These are phyloP conservation scores for Corythaeola cristata DNA, from an alignment of 2,113 vertebrate species.

Conservation along the genomic window DNA sequence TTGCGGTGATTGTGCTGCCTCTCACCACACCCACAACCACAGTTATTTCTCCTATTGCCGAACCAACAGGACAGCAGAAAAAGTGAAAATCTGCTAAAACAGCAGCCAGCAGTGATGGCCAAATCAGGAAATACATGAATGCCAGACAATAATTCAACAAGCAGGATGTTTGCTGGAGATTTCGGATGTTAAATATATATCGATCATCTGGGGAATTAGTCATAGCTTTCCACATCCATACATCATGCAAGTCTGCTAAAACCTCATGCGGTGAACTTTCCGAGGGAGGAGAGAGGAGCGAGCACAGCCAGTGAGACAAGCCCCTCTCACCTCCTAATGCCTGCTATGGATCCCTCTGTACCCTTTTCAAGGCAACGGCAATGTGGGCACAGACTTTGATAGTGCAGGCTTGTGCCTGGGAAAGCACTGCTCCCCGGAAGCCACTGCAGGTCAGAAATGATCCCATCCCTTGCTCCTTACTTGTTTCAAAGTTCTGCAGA, in stretches of 20 bases:
- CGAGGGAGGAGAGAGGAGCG: not conserved
- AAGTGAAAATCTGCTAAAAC: not conserved
- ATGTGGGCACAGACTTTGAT: not conserved
- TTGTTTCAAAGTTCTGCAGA: not conserved
- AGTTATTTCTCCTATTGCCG: not conserved
- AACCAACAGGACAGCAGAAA: not conserved
- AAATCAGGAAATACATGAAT: not conserved
- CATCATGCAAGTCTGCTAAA: not conserved
- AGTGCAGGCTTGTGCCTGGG: not conserved
- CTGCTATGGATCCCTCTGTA: not conserved
- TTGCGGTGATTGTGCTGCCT: not conserved
- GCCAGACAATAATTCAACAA: not conserved
- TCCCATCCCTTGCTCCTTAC: rapidly evolving
- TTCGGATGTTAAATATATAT: not conserved
- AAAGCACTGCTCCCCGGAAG: not conserved
- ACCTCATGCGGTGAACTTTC: not conserved
- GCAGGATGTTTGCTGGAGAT: not conserved
- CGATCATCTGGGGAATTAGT: not conserved
- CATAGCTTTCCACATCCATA: not conserved
- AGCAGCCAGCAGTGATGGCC: not conserved
- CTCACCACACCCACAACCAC: not conserved
- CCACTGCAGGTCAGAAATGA: not conserved
- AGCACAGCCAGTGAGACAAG: not conserved
- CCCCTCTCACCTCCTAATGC: not conserved
- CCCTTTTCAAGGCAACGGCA: not conserved